These are phyloP conservation scores for Xiphophorus maculatus DNA, from an alignment of 2,113 vertebrate genomes.

Conservation along the genomic window DNA sequence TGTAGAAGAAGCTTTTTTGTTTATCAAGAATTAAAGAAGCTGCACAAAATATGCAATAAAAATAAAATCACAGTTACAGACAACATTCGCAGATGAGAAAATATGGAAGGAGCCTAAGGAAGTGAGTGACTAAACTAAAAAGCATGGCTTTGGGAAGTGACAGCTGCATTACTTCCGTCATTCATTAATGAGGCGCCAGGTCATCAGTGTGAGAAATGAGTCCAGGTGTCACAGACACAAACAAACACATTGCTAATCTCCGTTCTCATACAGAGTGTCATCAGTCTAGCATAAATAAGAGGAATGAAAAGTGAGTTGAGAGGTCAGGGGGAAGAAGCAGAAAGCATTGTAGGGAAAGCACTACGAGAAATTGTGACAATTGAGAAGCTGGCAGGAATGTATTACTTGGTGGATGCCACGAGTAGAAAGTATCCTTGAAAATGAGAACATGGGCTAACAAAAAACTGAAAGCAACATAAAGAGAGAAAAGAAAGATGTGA, in stretches of 20 bases:
- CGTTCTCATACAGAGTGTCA: conserved; percentile 49
- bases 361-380: background rate
- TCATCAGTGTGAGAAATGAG: conserved; percentile 71
- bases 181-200: conserved; percentile 62
- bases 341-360: background rate
- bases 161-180: conserved; percentile 62
- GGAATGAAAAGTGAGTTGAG: conserved; percentile 37
- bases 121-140: conserved; percentile 14
- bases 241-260: conserved; percentile 65
- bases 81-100: background rate
- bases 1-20: background rate
- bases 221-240: conserved; percentile 49
- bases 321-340: conserved; percentile 31
- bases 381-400: conserved; percentile 19
- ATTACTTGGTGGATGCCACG: background rate
- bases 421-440: conserved; percentile 18
- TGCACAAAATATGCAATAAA: background rate
- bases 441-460: conserved; percentile 7
- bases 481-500: background rate
- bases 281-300: conserved; percentile 38
- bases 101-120: background rate
- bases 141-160: conserved; percentile 51
- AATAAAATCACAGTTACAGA: background rate
- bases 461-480: background rate
- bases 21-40: background rate